A percentile compares a stretch with the other conserved stretches of the same genome.
Evolutionary conservation across 2,888 invertebrate species (phyloP).

Genomic region (Drosophila parthenogenetica): DNA sequence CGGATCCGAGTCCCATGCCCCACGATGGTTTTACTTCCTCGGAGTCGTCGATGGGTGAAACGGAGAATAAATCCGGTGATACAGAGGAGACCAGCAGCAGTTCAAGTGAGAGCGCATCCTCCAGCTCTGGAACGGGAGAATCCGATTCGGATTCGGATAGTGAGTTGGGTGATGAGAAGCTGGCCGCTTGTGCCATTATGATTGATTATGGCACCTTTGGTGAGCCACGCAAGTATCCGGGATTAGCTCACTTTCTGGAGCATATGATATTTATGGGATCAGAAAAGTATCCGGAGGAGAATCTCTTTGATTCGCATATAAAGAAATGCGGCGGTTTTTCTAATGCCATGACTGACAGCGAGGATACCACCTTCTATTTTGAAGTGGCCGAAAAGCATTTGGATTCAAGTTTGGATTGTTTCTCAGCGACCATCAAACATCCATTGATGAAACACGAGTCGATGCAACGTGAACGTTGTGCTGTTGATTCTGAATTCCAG

Average conservation of each 20-base stretch:
- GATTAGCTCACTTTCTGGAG: slow-evolving; percentile 94
- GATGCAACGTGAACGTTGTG: slow-evolving; percentile 94
- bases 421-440: slow-evolving; percentile 94
- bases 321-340: slow-evolving; percentile 94
- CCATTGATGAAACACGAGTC: slow-evolving; percentile 94
- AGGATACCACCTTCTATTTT: slow-evolving; percentile 95
- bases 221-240: slow-evolving; percentile 92
- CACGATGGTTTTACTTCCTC: slow-evolving; percentile 79
- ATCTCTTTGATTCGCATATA: slow-evolving; percentile 92
- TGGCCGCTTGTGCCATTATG: slow-evolving; percentile 91
- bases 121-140: slow-evolving; percentile 45
- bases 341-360: slow-evolving; percentile 95
- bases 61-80: slow-evolving; percentile 66
- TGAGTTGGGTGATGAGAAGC: slow-evolving; percentile 82
- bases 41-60: slow-evolving; percentile 70
- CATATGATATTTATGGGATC: slow-evolving; percentile 98
- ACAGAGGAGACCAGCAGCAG: slow-evolving; percentile 71
- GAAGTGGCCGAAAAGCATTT: slow-evolving; percentile 93
- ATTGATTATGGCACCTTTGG: slow-evolving; percentile 92
- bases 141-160: slow-evolving; percentile 51
- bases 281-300: slow-evolving; percentile 94
- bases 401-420: slow-evolving; percentile 91
- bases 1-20: slow-evolving; percentile 86
- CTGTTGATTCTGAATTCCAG: slow-evolving; percentile 96
- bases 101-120: slow-evolving; percentile 23